Percentiles rank a stretch among this genome's conserved stretches.
phyloP scores from a whole-genome alignment of 1,140 invertebrate species.

The Rhyzopertha dominica region DNA sequence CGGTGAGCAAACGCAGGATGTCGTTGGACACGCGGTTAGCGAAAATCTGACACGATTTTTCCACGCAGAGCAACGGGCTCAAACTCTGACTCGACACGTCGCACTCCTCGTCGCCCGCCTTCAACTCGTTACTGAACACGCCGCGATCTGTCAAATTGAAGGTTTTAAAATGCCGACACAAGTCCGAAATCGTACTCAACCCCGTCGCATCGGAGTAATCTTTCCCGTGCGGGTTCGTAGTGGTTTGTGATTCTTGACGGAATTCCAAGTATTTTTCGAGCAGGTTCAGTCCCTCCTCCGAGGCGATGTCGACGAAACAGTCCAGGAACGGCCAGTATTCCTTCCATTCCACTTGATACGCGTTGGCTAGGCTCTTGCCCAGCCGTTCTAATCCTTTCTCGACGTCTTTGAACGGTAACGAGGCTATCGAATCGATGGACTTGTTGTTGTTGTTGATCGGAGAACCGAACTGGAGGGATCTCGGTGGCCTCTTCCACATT shows the following conservation, averaged over 20 bases:
- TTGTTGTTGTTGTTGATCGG: slow-evolving; percentile 18
- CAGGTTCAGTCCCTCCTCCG: slow-evolving; percentile 61
- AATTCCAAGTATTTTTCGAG: slow-evolving; percentile 68
- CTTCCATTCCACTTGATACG: slow-evolving; percentile 75
- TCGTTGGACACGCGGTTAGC: slow-evolving; percentile 57
- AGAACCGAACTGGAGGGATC: slow-evolving; percentile 39
- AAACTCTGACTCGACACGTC: slow-evolving; percentile 13
- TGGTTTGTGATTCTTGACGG: too few relatives aligned
- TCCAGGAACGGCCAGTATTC: slow-evolving; percentile 89
- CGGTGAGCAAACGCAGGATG: slow-evolving; percentile 37
- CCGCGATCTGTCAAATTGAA: slow-evolving; percentile 47
- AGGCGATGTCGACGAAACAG: slow-evolving; percentile 69
- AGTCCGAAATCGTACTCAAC: slow-evolving; percentile 53
- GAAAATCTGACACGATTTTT: slow-evolving; percentile 62
- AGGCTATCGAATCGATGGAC: slow-evolving; percentile 20
- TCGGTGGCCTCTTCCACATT: slow-evolving; percentile 76
- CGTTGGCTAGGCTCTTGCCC: slow-evolving; percentile 70
- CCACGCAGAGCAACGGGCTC: slow-evolving; percentile 56
- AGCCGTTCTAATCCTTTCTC: slow-evolving; percentile 81
- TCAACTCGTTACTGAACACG: slow-evolving; percentile 7
- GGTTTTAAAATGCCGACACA: slow-evolving; percentile 52
- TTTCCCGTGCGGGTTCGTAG: too few relatives aligned
- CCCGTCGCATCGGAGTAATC: slow-evolving; percentile 3
- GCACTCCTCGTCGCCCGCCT: slow-evolving; percentile 2
- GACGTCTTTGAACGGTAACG: slow-evolving; percentile 65